Base-by-base conservation (phyloP, 2,888 invertebrate species). In the Gastracanthus pulcherrimus region DNA sequence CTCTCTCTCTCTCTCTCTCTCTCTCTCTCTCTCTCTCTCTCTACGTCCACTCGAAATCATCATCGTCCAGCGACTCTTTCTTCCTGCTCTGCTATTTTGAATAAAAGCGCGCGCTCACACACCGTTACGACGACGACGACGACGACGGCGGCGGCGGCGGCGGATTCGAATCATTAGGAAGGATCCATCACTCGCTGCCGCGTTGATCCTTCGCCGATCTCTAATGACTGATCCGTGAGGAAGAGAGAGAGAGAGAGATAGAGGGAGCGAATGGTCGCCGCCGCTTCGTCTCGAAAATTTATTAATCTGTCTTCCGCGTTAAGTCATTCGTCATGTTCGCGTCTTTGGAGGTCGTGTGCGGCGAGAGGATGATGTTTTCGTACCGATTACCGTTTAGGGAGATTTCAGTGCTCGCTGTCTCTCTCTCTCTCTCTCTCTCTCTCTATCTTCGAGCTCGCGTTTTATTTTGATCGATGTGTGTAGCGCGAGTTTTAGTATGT, bases 181-280 rank as follows among this genome's bases (percentile, higher is more conserved):
- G 85, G 85, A 89, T 88, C 88, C 87, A 88, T 88, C 88, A 88
- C 85, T 84, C 84, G 75, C 19, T 82, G 84, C 85, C 85, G 86
- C 58, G 58, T 60, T 74, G 74, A 80, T 74, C 74, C 69, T 62
- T 16, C 84, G 83, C 86, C 86, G 86, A 88, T 88, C 87, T 86
- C 85, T 86, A 85, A 86, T 86, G 89, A 88, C 88, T 84, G 88
- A 87, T 89, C 86, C 85, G 80, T 13, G 55, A 31, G 13, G 7
- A 6, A 36, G 26, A 6, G 41, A 55, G 55, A 2, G 51, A 38
- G 34, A 16, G n/a, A n/a, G n/a, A n/a, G n/a, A n/a, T n/a, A n/a
- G n/a, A n/a, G n/a, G 6, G 11, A 29, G 13, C 13, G 16, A 11
- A 13, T 60, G 60, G 9, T 3, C 31, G n/a, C n/a, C n/a, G 60